phyloP scores from a whole-genome alignment of 1,140 invertebrate genomes.

The Ladona fulva region DNA sequence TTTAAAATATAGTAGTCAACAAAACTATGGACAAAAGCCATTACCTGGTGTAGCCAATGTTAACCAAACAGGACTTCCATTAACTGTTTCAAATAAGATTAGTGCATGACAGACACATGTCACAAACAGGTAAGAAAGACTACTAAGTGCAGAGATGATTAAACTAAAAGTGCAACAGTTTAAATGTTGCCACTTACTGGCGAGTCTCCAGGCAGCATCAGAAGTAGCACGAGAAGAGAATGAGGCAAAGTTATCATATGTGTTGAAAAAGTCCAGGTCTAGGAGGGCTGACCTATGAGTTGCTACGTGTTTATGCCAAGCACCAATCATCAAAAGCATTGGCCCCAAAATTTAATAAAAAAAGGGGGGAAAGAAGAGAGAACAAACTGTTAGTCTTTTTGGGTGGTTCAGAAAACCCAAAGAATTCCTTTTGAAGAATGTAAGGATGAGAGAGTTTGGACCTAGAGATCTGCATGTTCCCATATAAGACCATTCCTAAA shows the following conservation, averaged over 20 bases:
- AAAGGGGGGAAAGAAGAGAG: conserved; percentile 3
- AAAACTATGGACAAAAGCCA: no score
- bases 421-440: not conserved
- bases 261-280: not conserved
- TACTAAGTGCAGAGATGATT: not conserved
- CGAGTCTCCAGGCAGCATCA: conserved; percentile 1
- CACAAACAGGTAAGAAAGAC: no score
- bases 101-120: no score
- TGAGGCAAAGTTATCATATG: conserved; percentile 5
- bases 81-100: no score
- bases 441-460: not conserved
- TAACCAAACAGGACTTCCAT: no score
- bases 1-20: no score
- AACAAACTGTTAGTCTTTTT: not conserved
- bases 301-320: not conserved
- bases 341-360: conserved; percentile 3
- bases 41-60: no score
- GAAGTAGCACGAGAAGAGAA: not conserved
- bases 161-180: not conserved
- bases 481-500: no score
- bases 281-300: conserved; percentile 6
- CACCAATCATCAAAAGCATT: not conserved
- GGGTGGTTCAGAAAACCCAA: not conserved
- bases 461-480: no score
- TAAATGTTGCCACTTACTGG: conserved; percentile 1